Percentiles rank a stretch among this genome's conserved stretches.
phyloP scores from a whole-genome alignment of 1,140 invertebrate species.

The Lysiphlebus fabarum region DNA sequence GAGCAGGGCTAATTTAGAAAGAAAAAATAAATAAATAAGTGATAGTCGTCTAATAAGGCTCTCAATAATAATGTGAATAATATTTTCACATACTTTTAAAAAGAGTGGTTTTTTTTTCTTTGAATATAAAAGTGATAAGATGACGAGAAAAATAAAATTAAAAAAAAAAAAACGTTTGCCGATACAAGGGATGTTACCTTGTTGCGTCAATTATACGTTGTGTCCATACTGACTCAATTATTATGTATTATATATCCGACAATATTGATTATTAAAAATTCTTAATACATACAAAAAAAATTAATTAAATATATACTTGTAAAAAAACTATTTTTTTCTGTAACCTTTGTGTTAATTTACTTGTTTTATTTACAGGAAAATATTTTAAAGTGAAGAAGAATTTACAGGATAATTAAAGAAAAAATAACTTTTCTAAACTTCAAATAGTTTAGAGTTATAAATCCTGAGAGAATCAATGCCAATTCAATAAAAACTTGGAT shows the following conservation, averaged over 20 bases:
- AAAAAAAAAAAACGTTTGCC: conserved; percentile 29
- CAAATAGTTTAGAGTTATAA: too few species aligned
- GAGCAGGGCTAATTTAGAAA: conserved; percentile 23
- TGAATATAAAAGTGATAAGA: background rate
- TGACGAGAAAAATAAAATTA: conserved; percentile 8
- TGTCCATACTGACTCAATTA: conserved; percentile 54
- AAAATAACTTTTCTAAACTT: too few species aligned
- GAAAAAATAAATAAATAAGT: conserved; percentile 25
- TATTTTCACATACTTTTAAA: background rate
- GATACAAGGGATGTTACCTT: conserved; percentile 38
- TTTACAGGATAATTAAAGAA: too few species aligned
- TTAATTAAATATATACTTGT: too few species aligned
- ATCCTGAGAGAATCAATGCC: too few species aligned
- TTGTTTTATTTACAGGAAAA: too few species aligned
- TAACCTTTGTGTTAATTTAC: too few species aligned
- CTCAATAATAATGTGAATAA: background rate
- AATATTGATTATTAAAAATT: conserved; percentile 56
- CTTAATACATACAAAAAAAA: conserved; percentile 44
- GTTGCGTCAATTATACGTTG: conserved; percentile 48
- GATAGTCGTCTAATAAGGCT: conserved; percentile 18
- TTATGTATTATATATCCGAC: conserved; percentile 54
- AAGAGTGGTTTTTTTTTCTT: background rate
- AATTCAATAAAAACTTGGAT: too few species aligned
- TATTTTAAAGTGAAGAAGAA: too few species aligned
- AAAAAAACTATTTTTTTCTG: too few species aligned